Evolutionary conservation across 2,113 vertebrate genomes (phyloP), one percentile per base, ranked within the genome.

Genomic region (Paradoxurus hermaphroditus): DNA sequence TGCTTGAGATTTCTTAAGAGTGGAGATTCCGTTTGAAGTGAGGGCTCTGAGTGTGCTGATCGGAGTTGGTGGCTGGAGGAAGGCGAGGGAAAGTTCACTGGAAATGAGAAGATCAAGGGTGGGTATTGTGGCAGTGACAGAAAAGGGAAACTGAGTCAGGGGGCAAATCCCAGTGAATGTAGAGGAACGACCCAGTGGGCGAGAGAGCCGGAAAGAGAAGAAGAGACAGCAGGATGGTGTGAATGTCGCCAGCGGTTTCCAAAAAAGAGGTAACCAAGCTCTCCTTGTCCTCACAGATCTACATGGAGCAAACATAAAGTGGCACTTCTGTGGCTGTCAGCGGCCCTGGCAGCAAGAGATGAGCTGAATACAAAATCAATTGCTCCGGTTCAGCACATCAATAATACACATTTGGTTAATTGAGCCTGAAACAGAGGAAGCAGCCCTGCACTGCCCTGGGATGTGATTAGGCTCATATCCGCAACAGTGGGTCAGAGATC

Each of bases 11-110:
- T 77, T 82, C 75, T 62, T 39, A 85, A 14, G 13, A 44, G 10
- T 19, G 9, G 14, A 70, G 36, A 62, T 39, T 70, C 41, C 82
- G 31, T 29, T 41, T 41, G 16, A 27, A 70, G 15, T 9, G 31
- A 91, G 86, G 70, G 13, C 16, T 93, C 46, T 3, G 12, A 23
- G 27, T 7, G 68, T 56, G 79, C n/a, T 27, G 27, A 59, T 31
- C 11, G 18, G 15, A 36, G 4, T 77, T 34, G 1, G 16, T 86
- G 1, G 0, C 51, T n/a, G 19, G 36, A 72, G 4, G 29, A 65
- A 85, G 49, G 16, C 0, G 15, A 75, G 59, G 31, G 13, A 41
- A 62, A 53, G 18, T 23, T 82, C 68, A 19, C 4, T 70, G 27
- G 79, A 68, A 85, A 59, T 16, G 73, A 59, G 34, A 73, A 82